Evolutionary conservation across 1,140 invertebrate species (phyloP).

Genomic region (Semibalanus balanoides): DNA sequence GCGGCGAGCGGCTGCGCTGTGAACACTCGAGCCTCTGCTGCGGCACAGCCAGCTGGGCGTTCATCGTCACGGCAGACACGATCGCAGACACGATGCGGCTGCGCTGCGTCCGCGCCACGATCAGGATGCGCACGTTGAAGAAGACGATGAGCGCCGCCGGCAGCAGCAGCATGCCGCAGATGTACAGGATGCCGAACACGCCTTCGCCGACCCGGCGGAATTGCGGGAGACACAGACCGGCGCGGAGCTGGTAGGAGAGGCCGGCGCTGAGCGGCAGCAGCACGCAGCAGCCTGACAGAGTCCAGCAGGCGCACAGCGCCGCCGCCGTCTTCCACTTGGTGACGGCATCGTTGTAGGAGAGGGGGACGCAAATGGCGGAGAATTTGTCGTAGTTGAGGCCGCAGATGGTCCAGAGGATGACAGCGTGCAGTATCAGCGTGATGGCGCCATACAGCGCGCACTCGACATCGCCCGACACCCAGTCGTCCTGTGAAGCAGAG

Average conservation of each 20-base stretch:
- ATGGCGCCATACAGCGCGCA: slow-evolving; percentile 26
- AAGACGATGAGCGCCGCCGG: slow-evolving; percentile 50
- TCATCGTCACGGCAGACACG: slow-evolving; percentile 66
- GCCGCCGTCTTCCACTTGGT: slow-evolving; percentile 8
- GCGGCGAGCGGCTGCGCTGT: slow-evolving; percentile 45
- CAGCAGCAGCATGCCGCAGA: slow-evolving; percentile 44
- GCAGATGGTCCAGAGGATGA: slow-evolving; percentile 61
- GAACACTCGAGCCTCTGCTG: slow-evolving; percentile 52
- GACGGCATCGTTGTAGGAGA: slow-evolving; percentile 51
- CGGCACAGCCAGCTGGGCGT: slow-evolving; percentile 65
- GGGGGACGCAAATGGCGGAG: slow-evolving; percentile 56
- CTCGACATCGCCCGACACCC: slow-evolving; percentile 15
- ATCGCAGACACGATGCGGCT: slow-evolving; percentile 61
- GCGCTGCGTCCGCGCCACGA: slow-evolving; percentile 62
- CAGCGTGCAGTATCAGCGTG: slow-evolving; percentile 47
- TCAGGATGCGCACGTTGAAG: slow-evolving; percentile 50
- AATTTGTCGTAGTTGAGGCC: slow-evolving; percentile 63
- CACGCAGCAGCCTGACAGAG: slow-evolving; percentile 28
- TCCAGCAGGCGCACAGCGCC: slow-evolving; percentile 31
- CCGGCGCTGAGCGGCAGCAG: slow-evolving; percentile 37
- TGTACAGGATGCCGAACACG: slow-evolving; percentile 40
- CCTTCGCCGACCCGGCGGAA: slow-evolving; percentile 37
- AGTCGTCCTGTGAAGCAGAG: slow-evolving; percentile 28
- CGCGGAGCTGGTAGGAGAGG: slow-evolving; percentile 46
- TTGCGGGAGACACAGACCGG: slow-evolving; percentile 25